A percentile compares a stretch with the other conserved stretches of the same genome.
phyloP scores from a whole-genome alignment of 92 coral and sea anemone species.

The Montipora capitata region DNA sequence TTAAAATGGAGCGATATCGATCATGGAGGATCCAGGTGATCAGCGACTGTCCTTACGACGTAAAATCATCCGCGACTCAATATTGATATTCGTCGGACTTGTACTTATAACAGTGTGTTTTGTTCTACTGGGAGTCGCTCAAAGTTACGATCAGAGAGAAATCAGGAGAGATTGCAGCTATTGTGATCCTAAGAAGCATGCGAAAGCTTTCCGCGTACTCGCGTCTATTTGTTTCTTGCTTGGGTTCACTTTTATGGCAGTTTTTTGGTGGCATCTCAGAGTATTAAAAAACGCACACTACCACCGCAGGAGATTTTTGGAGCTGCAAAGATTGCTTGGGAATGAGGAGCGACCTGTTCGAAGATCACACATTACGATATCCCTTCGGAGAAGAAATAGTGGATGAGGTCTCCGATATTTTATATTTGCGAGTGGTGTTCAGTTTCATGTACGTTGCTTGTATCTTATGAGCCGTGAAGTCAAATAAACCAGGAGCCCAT shows the following conservation, averaged over 20 bases:
- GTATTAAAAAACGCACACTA: constrained; percentile 10
- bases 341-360: neutral
- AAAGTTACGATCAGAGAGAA: constrained; percentile 1
- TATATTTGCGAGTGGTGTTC: too few relatives aligned
- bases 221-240: constrained; percentile 32
- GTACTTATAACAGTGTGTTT: constrained; percentile 23
- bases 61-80: constrained; percentile 27
- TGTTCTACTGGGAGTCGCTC: constrained; percentile 45
- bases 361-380: neutral
- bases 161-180: constrained; percentile 6
- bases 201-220: constrained; percentile 26
- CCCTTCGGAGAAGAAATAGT: constrained; percentile 26
- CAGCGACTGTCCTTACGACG: constrained; percentile 15
- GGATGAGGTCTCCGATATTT: neutral
- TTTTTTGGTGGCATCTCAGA: constrained; percentile 40
- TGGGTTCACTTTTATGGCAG: constrained; percentile 32
- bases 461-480: too few relatives aligned
- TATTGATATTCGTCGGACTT: constrained; percentile 33
- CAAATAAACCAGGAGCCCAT: too few relatives aligned
- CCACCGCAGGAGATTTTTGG: constrained; percentile 4
- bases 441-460: too few relatives aligned
- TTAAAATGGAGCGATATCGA: constrained; percentile 3
- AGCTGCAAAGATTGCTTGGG: constrained; percentile 17
- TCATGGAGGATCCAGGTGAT: constrained; percentile 19
- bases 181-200: constrained; percentile 1